Percentiles rank a stretch among this genome's conserved stretches.
phyloP scores from a whole-genome alignment of 1,140 invertebrate genomes.

The Drosophila baimaii region DNA sequence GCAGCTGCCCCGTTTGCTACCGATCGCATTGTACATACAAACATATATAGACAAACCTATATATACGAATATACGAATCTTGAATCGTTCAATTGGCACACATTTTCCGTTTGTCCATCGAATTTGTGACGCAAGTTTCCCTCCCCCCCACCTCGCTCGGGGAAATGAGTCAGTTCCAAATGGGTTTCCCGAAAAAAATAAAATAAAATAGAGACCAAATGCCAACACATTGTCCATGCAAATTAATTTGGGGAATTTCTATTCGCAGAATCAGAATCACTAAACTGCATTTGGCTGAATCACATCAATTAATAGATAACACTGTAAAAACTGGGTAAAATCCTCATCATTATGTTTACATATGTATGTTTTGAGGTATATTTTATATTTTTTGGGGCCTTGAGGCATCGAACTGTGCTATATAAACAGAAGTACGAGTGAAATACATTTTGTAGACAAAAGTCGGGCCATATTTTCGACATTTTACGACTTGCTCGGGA shows the following conservation, averaged over 20 bases:
- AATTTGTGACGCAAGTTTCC: slow-evolving; percentile 67
- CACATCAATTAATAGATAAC: slow-evolving; percentile 43
- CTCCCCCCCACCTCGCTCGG: slow-evolving; percentile 6
- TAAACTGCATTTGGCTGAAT: slow-evolving; percentile 34
- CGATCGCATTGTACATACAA: slow-evolving; percentile 37
- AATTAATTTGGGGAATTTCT: slow-evolving; percentile 6
- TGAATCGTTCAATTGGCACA: slow-evolving; percentile 74
- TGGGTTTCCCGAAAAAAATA: slow-evolving; percentile 38
- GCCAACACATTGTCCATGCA: slow-evolving; percentile 28
- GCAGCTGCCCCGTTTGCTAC: slow-evolving; percentile 40
- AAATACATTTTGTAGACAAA: slow-evolving; percentile 40
- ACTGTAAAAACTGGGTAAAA: slow-evolving; percentile 18
- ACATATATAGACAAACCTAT: slow-evolving; percentile 6
- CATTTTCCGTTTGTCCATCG: slow-evolving; percentile 68
- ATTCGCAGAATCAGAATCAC: slow-evolving; percentile 27
- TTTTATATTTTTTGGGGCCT: slow-evolving; percentile 35
- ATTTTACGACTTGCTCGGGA: slow-evolving; percentile 58
- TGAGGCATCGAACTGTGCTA: slow-evolving; percentile 61
- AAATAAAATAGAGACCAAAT: slow-evolving; percentile 10
- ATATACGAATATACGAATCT: slow-evolving; percentile 14
- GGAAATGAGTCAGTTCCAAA: slow-evolving; percentile 49
- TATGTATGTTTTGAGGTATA: slow-evolving; percentile 55
- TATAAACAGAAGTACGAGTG: slow-evolving; percentile 23
- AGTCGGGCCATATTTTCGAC: slow-evolving; percentile 63
- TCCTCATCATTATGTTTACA: slow-evolving; percentile 53